A percentile compares a stretch with the other conserved stretches of the same genome.
These are phyloP conservation scores for Sarcophaga bullata DNA, from an alignment of 1,140 invertebrate genomes.

Conservation along the genomic window DNA sequence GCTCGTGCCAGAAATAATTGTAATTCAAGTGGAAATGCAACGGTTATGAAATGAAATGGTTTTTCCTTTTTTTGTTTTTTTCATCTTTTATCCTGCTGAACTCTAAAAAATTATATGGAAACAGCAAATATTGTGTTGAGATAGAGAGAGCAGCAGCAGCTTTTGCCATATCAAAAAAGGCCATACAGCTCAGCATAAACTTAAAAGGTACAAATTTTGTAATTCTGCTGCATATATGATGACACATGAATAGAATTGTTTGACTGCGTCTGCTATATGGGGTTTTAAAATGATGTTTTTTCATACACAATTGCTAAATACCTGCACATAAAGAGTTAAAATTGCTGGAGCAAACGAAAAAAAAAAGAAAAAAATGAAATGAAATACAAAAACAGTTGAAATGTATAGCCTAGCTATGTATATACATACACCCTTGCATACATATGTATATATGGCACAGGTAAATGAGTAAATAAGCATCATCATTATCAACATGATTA, in stretches of 20 bases:
- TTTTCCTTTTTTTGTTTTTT: too few relatives aligned
- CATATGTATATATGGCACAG: too few relatives aligned
- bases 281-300: background rate
- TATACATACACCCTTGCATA: too few relatives aligned
- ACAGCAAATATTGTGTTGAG: background rate
- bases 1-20: slow-evolving; percentile 52
- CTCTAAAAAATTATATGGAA: slow-evolving; percentile 4
- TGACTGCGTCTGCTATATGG: background rate
- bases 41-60: slow-evolving; percentile 47
- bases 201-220: background rate
- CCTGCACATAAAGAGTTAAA: background rate
- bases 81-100: background rate
- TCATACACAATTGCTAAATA: background rate
- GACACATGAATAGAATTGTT: background rate
- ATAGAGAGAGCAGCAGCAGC: background rate
- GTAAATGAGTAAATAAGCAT: background rate
- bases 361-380: background rate
- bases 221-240: background rate
- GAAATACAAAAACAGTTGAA: background rate
- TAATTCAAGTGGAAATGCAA: slow-evolving; percentile 65
- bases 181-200: background rate
- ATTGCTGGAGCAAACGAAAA: background rate
- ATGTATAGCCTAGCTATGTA: too few relatives aligned
- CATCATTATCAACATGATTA: background rate
- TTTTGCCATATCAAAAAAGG: background rate